Evolutionary conservation across 1,140 invertebrate species (phyloP).

Genomic region (Melitaea cinxia): DNA sequence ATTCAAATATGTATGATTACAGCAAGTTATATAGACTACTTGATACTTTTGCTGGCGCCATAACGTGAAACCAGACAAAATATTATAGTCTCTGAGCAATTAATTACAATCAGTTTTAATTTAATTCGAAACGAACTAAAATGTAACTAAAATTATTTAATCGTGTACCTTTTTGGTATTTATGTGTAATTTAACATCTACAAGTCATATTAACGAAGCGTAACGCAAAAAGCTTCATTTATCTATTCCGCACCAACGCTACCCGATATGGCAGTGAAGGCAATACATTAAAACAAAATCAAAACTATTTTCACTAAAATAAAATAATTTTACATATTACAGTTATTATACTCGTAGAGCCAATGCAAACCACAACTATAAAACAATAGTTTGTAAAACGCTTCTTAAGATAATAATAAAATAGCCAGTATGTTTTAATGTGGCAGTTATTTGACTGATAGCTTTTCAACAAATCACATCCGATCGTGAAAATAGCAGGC

Average conservation of each 20-base stretch:
- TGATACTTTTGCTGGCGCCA: not conserved
- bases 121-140: slow-evolving; percentile 20
- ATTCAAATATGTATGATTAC: not conserved
- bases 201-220: slow-evolving; percentile 26
- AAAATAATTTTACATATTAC: slow-evolving; percentile 14
- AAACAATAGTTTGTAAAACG: not conserved
- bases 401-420: not conserved
- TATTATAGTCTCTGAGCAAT: slow-evolving; percentile 23
- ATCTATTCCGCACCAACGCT: slow-evolving; percentile 33
- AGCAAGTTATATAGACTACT: slow-evolving; percentile 6
- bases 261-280: slow-evolving; percentile 23
- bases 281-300: slow-evolving; percentile 1
- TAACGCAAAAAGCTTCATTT: slow-evolving; percentile 19
- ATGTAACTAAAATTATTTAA: slow-evolving; percentile 28
- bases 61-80: not conserved
- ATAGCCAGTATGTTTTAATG: not conserved
- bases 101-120: slow-evolving; percentile 18
- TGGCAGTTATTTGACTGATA: not conserved
- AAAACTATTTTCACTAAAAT: slow-evolving; percentile 18
- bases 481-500: not conserved
- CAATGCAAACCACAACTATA: slow-evolving; percentile 11
- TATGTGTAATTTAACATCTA: slow-evolving; percentile 25
- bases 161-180: slow-evolving; percentile 35
- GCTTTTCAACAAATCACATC: slow-evolving; percentile 2
- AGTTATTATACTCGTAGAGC: slow-evolving; percentile 4